Evolutionary conservation across 2,797 vertebrate genomes (phyloP).

Genomic region (Euthynnus affinis): DNA sequence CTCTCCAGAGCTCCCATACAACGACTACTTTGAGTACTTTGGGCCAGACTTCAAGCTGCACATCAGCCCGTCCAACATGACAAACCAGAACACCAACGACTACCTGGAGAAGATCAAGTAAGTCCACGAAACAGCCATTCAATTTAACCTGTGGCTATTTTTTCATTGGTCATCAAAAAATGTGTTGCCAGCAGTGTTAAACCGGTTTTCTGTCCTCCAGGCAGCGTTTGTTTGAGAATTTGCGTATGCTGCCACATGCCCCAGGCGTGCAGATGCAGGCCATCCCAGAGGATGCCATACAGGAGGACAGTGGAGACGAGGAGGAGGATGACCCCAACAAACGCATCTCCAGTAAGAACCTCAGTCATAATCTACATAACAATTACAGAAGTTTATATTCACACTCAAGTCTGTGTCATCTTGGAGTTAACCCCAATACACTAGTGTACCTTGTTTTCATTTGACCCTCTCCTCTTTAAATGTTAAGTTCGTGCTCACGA

Average conservation of each 20-base stretch:
- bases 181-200: background rate
- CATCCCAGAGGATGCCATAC: conserved; percentile 95
- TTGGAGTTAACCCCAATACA: fast-evolving
- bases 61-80: conserved; percentile 99
- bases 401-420: background rate
- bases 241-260: conserved; percentile 96
- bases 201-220: conserved; percentile 42
- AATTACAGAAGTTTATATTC: background rate
- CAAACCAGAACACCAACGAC: conserved; percentile 98
- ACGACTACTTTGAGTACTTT: conserved; percentile 99
- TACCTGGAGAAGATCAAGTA: conserved; percentile 98
- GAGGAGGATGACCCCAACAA: conserved; percentile 96
- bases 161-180: background rate
- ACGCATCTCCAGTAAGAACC: conserved; percentile 92
- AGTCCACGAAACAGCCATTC: conserved; percentile 20
- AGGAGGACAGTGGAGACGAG: conserved; percentile 96
- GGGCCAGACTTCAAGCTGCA: conserved; percentile 99
- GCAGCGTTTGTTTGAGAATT: conserved; percentile 97
- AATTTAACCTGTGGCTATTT: background rate
- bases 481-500: conserved; percentile 94
- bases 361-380: background rate
- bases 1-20: conserved; percentile 92
- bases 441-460: background rate
- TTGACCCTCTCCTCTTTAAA: background rate
- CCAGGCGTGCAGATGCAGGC: conserved; percentile 98